phyloP scores from a whole-genome alignment of 2,797 vertebrate genomes.

The Calcarius lapponicus region DNA sequence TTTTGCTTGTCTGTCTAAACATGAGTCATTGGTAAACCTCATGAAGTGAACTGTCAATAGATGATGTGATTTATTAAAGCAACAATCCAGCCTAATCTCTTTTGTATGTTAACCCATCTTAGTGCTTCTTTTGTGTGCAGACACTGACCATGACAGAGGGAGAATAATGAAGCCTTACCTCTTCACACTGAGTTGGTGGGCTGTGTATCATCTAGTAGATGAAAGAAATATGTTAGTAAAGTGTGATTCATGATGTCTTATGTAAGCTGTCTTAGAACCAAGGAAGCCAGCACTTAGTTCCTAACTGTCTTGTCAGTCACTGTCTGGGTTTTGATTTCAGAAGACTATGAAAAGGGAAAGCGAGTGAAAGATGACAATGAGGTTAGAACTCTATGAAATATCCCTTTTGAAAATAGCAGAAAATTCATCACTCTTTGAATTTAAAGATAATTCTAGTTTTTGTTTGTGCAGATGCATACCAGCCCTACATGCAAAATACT shows the following conservation, averaged over 20 bases:
- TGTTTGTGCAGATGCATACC: neutral
- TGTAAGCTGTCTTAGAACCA: neutral
- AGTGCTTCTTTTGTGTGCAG: neutral
- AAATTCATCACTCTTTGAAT: neutral
- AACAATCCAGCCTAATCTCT: neutral
- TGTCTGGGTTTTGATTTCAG: neutral
- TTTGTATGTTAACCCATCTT: neutral
- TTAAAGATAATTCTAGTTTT: neutral
- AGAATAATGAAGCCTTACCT: neutral
- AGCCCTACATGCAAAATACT: neutral
- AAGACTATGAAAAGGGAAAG: neutral
- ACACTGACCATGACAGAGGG: neutral
- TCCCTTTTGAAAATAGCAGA: neutral
- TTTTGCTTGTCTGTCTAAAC: neutral
- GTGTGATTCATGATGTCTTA: neutral
- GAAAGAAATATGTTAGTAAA: neutral
- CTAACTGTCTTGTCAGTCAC: neutral
- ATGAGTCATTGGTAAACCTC: neutral
- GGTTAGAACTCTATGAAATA: neutral
- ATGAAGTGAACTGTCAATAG: neutral
- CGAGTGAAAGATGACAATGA: neutral
- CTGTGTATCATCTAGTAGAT: neutral
- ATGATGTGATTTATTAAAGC: neutral
- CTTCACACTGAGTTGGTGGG: neutral
- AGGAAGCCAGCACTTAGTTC: neutral